A percentile compares a stretch with the other conserved stretches of the same genome.
Evolutionary conservation across 2,888 invertebrate species (phyloP).

Genomic region (Ophion slaviceki): DNA sequence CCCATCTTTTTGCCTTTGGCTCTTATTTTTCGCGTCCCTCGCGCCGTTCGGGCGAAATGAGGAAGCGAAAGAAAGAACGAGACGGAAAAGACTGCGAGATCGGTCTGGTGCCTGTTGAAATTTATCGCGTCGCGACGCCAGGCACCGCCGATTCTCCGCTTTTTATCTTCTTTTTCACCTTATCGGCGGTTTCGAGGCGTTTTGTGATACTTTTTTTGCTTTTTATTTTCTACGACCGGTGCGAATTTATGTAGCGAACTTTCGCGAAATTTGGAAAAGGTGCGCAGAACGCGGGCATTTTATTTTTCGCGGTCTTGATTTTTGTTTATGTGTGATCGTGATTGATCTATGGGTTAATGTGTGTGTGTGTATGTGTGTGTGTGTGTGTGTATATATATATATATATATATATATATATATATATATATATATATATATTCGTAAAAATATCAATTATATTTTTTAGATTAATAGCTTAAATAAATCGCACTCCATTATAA

Average conservation of each 20-base stretch:
- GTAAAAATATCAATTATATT: conserved; percentile 84
- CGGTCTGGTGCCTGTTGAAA: conserved; percentile 54
- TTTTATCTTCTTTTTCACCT: neutral
- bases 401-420: no score
- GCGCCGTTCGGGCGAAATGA: conserved; percentile 34
- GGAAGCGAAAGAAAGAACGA: conserved; percentile 42
- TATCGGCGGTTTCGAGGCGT: neutral
- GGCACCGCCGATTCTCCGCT: conserved; percentile 48
- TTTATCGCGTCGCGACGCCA: conserved; percentile 64
- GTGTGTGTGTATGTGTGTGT: no score
- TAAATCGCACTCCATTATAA: conserved; percentile 88
- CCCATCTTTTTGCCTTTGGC: conserved; percentile 13
- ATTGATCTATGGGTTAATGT: no score
- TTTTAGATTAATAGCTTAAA: conserved; percentile 88
- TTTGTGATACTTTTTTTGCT: neutral
- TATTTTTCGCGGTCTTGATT: no score
- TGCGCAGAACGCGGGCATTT: no score
- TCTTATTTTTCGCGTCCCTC: conserved; percentile 61
- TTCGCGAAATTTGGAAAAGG: no score
- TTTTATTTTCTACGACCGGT: no score
- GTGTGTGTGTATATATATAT: no score
- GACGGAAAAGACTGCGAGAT: conserved; percentile 23
- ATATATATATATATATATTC: no score
- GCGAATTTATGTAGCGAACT: no score
- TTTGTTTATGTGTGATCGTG: no score